These are phyloP conservation scores for Tonatia bakeri DNA, from an alignment of 2,113 vertebrate species.

Conservation along the genomic window DNA sequence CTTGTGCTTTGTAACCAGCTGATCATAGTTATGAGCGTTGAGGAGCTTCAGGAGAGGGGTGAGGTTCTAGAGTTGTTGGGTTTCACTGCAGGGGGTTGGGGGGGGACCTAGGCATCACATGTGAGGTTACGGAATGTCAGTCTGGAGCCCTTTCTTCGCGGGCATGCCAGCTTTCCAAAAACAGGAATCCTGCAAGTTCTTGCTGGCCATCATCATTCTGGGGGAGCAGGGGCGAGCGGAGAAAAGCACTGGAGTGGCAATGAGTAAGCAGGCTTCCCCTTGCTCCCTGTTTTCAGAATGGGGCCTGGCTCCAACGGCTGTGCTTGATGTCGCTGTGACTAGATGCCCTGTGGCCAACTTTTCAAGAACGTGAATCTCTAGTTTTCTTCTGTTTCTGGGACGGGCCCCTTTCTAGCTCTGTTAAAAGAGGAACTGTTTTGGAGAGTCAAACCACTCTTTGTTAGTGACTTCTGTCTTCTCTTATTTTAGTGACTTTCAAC, in stretches of 20 bases:
- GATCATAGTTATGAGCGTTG: not conserved
- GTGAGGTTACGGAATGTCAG: not conserved
- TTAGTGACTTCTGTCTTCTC: not conserved
- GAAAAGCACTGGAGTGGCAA: not conserved
- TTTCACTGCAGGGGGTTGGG: not conserved
- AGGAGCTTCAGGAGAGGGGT: not conserved
- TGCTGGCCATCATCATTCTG: not conserved
- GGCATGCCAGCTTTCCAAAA: not conserved
- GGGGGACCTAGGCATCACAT: not conserved
- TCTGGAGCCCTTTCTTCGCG: not conserved
- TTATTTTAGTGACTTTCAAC: not conserved
- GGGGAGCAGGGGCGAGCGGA: not conserved
- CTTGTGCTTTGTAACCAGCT: not conserved
- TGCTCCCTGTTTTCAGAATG: not conserved
- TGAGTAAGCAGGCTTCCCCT: not conserved
- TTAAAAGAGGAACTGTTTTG: not conserved
- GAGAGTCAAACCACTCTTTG: not conserved
- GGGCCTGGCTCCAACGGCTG: fast-evolving
- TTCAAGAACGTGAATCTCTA: not conserved
- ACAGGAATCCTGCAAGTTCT: not conserved
- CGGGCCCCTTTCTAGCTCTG: not conserved
- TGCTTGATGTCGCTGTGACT: not conserved
- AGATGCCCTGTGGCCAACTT: not conserved
- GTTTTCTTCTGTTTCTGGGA: not conserved
- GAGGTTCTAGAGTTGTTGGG: not conserved